A percentile compares a stretch with the other conserved stretches of the same genome.
Evolutionary conservation across 2,888 invertebrate species (phyloP).

Genomic region (Panzeria rudis): DNA sequence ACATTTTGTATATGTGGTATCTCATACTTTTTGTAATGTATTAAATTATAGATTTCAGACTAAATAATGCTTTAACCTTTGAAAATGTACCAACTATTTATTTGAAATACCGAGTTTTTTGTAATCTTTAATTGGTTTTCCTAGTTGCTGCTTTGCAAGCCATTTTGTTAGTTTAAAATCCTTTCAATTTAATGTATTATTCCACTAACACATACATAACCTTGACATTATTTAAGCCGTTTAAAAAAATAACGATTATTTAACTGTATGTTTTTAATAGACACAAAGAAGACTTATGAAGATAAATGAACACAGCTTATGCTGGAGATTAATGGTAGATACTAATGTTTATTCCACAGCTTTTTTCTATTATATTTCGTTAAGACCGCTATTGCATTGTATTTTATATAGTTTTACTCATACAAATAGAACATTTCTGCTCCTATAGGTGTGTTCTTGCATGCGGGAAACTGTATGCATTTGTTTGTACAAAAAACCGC

Average conservation of each 20-base stretch:
- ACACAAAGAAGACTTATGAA: slow-evolving; percentile 67
- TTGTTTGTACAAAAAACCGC: slow-evolving; percentile 31
- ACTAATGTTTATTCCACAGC: slow-evolving; percentile 60
- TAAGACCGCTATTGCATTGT: slow-evolving; percentile 27
- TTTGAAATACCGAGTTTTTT: neutral
- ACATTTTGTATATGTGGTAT: too few species aligned
- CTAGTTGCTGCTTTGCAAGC: neutral
- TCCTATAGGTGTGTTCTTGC: neutral
- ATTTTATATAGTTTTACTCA: slow-evolving; percentile 40
- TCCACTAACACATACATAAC: slow-evolving; percentile 50
- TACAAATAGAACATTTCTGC: neutral
- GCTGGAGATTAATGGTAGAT: slow-evolving; percentile 68
- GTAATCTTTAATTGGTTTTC: slow-evolving; percentile 1
- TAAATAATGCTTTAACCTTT: too few species aligned
- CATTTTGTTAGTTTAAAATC: neutral
- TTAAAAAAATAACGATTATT: slow-evolving; percentile 62
- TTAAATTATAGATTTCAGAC: too few species aligned
- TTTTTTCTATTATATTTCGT: slow-evolving; percentile 5
- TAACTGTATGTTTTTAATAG: slow-evolving; percentile 65
- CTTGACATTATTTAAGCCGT: slow-evolving; percentile 62
- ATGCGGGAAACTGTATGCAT: neutral
- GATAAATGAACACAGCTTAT: slow-evolving; percentile 71
- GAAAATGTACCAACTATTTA: too few species aligned
- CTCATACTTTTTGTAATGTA: too few species aligned
- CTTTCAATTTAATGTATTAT: neutral